Evolutionary conservation across 2,888 invertebrate species (phyloP), one percentile per base, ranked within the genome.

Genomic region (Clostera curtula): DNA sequence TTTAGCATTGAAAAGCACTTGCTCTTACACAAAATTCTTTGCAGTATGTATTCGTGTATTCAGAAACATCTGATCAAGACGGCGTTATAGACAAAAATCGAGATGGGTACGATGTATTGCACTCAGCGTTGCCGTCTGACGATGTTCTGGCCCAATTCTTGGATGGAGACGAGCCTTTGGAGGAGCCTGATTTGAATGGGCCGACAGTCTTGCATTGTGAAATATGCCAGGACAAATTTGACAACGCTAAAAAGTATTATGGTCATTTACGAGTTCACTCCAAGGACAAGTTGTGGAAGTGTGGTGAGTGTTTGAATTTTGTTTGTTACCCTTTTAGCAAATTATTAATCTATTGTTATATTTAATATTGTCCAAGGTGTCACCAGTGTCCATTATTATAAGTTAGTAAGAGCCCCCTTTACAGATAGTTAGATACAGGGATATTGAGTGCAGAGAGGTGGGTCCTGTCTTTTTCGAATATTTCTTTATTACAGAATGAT

Each of bases 191-290:
- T 36, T 45, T 80, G 10, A 82, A 77, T 30, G 82, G 80, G 0
- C 82, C 80, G 1, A 71, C 83, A 1, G 75, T 68, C 3, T 46
- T 80, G 18, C 74, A 77, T 29, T 83, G 83, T 31, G 83, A 83
- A 40, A 82, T 83, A 25, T 83, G 83, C 46, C 57, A 58, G 12
- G 82, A 79, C 41, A 63, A 70, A 36, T 83, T 83, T 50, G 80
- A 79, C 31, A 82, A 80, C 35, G 77, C 80, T 6, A 77, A 75
- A 36, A 82, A 80, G 39, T 83, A 83, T 42, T 80, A 80, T 43
- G 83, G 83, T 6, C 83, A 83, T 49, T 46, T 83, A 28, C 54
- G 80, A 33, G 73, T 82, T 5, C 83, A 83, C 52, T 76, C 82
- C 1, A 82, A 80, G 34, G 73, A 79, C 32, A 76, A 73, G 45